A percentile compares a stretch with the other conserved stretches of the same genome.
Evolutionary conservation across 1,140 invertebrate species (phyloP).

Genomic region (Apis florea): DNA sequence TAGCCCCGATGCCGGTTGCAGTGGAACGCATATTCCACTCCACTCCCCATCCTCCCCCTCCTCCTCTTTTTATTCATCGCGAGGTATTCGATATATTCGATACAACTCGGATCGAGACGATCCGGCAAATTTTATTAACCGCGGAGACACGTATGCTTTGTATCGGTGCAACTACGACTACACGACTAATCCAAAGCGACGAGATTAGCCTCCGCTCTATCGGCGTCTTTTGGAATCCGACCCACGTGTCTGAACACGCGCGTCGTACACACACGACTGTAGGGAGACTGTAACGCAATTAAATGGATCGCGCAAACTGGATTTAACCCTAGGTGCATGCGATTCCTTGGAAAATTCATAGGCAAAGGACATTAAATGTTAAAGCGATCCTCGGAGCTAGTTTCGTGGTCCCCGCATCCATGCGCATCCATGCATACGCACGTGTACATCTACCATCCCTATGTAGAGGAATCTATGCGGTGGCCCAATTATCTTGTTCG

Average conservation of each 20-base stretch:
- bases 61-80: background rate
- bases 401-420: background rate
- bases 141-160: no score
- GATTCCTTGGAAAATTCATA: slow-evolving; percentile 57
- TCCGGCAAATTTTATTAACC: background rate
- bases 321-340: slow-evolving; percentile 26
- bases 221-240: background rate
- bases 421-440: background rate
- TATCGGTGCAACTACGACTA: no score
- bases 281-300: background rate
- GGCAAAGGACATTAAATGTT: slow-evolving; percentile 20
- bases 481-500: slow-evolving; percentile 68
- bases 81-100: no score
- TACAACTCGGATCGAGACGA: background rate
- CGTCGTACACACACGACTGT: no score
- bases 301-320: slow-evolving; percentile 52
- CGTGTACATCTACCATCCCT: no score
- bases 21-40: background rate
- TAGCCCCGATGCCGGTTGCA: slow-evolving; percentile 6
- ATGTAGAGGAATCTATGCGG: slow-evolving; percentile 42
- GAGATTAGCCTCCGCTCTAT: background rate
- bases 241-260: background rate
- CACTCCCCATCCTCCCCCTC: background rate
- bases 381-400: slow-evolving; percentile 4
- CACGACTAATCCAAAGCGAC: no score